phyloP scores from a whole-genome alignment of 2,888 invertebrate species.

The Andrena praecox region DNA sequence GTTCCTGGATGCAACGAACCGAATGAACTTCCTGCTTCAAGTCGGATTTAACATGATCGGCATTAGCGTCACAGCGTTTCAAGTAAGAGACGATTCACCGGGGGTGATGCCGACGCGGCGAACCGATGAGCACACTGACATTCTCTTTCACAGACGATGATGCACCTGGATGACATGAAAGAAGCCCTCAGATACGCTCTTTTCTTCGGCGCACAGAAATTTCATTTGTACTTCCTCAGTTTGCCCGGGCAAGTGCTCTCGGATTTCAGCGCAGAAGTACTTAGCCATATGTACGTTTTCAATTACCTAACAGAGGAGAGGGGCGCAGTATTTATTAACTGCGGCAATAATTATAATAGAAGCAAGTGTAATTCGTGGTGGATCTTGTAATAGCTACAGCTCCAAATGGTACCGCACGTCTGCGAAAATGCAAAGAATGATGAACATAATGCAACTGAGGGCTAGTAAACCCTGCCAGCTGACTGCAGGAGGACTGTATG shows the following conservation, averaged over 20 bases:
- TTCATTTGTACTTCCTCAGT: slow-evolving; percentile 26
- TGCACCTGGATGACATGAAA: neutral
- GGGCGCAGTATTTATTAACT: too few species aligned
- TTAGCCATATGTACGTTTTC: neutral
- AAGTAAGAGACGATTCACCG: neutral
- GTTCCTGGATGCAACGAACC: neutral
- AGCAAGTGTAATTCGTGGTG: neutral
- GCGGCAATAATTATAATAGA: neutral
- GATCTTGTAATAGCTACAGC: neutral
- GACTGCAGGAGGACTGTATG: slow-evolving; percentile 36
- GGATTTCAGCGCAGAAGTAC: neutral
- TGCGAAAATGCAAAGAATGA: slow-evolving; percentile 30
- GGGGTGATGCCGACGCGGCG: too few species aligned
- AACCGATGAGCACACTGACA: neutral
- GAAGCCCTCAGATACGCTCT: neutral
- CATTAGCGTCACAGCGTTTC: neutral
- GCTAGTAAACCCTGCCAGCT: neutral
- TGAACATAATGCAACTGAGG: slow-evolving; percentile 19
- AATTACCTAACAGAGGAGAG: too few species aligned
- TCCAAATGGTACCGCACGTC: slow-evolving; percentile 38
- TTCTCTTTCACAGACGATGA: neutral
- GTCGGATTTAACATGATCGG: neutral
- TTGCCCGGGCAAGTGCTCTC: slow-evolving; percentile 24
- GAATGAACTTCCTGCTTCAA: neutral
- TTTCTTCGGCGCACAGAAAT: neutral